phyloP scores from a whole-genome alignment of 2,113 vertebrate species.

The Euleptes europaea region DNA sequence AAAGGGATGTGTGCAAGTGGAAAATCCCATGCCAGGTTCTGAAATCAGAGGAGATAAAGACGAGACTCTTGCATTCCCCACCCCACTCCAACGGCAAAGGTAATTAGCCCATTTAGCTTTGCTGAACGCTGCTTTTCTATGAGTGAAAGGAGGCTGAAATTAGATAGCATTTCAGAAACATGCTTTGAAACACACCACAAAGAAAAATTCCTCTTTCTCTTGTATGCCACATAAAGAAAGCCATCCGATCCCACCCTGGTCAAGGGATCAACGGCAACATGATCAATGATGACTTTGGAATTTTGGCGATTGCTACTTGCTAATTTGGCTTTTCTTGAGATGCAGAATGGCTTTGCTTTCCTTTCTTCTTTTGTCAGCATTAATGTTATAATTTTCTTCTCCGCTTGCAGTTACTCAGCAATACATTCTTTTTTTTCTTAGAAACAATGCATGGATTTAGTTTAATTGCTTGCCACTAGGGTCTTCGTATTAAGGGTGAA shows the following conservation, averaged over 20 bases:
- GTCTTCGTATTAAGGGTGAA: neutral
- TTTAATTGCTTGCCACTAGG: neutral
- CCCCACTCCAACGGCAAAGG: conserved; percentile 76
- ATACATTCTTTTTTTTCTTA: neutral
- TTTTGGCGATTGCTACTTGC: conserved; percentile 41
- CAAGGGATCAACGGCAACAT: conserved; percentile 44
- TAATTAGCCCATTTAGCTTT: conserved; percentile 94
- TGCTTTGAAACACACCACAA: conserved; percentile 88
- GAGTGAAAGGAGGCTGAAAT: conserved; percentile 77
- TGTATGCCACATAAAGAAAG: conserved; percentile 62
- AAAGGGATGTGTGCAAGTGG: conserved; percentile 81
- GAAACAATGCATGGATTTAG: conserved; percentile 1
- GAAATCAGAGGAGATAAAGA: conserved; percentile 88
- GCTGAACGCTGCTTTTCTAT: conserved; percentile 77
- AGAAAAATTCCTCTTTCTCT: conserved; percentile 83
- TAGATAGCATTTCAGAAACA: conserved; percentile 83
- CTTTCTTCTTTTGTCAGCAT: conserved; percentile 24
- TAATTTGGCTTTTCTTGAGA: conserved; percentile 54
- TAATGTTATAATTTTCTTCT: conserved; percentile 39
- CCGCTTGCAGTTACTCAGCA: neutral
- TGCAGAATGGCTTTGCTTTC: conserved; percentile 42
- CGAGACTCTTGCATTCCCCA: conserved; percentile 65
- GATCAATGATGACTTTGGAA: conserved; percentile 56
- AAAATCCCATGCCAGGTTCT: conserved; percentile 81
- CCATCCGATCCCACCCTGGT: conserved; percentile 65